Evolutionary conservation across 2,113 vertebrate genomes (phyloP).

Genomic region (Orthonyx spaldingii): DNA sequence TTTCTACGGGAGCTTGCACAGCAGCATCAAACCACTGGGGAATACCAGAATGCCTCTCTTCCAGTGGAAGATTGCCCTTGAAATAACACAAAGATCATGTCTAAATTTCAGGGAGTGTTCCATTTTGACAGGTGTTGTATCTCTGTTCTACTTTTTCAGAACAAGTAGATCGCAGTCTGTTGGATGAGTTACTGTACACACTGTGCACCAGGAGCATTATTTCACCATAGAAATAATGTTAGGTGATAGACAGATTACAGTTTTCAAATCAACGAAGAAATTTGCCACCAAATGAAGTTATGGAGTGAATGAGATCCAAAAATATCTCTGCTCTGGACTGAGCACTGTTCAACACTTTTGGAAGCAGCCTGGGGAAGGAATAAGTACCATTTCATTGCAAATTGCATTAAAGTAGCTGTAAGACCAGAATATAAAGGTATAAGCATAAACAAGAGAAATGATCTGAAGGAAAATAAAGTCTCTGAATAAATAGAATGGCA

Average conservation of each 20-base stretch:
- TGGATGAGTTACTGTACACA: background rate
- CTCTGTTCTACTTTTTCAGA: background rate
- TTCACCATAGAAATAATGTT: background rate
- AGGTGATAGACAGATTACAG: background rate
- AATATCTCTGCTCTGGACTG: background rate
- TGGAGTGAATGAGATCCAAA: background rate
- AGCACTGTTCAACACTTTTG: background rate
- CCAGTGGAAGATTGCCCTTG: background rate
- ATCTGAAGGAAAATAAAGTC: background rate
- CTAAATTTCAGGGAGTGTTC: background rate
- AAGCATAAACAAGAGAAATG: background rate
- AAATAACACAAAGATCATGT: background rate
- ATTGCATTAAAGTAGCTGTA: background rate
- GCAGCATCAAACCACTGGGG: background rate
- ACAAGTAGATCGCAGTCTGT: background rate
- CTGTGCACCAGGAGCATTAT: background rate
- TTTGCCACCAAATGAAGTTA: background rate
- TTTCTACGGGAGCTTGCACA: background rate
- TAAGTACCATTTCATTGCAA: background rate
- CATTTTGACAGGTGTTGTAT: background rate
- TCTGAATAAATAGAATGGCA: background rate
- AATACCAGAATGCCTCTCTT: background rate
- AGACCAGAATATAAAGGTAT: background rate
- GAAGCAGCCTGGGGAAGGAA: background rate
- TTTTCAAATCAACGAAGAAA: background rate